Conservation (phyloP, 1,140 invertebrate genomes). For the Gryllus bimaculatus region DNA sequence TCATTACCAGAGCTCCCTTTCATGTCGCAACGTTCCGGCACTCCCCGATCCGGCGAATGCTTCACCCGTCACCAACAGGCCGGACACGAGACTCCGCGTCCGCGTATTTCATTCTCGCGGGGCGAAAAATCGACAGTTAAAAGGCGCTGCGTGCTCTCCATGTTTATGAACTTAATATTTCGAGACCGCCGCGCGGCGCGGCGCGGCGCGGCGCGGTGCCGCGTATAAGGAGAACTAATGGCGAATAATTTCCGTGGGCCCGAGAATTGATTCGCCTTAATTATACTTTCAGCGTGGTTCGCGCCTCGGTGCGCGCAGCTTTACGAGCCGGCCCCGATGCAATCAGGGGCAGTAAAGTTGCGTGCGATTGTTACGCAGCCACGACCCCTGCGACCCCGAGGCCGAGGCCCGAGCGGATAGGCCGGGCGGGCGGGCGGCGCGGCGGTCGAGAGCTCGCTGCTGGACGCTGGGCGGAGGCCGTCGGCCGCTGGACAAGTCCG, state of each 20-base stretch:
- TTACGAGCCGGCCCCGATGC: background rate
- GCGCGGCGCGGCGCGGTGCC: too few species aligned
- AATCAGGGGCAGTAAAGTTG: background rate
- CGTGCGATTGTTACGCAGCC: too few species aligned
- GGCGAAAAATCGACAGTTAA: background rate
- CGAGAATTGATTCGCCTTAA: constrained; percentile 1
- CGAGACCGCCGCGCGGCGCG: background rate
- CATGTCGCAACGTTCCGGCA: too few species aligned
- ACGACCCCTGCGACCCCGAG: too few species aligned
- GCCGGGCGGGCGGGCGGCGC: too few species aligned
- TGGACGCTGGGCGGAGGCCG: background rate
- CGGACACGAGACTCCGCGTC: too few species aligned
- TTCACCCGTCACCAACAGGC: too few species aligned
- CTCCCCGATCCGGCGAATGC: too few species aligned
- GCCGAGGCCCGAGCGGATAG: background rate
- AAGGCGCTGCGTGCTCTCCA: background rate
- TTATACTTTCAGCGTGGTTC: constrained; percentile 4
- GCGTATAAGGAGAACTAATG: constrained; percentile 4
- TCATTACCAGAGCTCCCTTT: too few species aligned
- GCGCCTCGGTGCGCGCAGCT: background rate
- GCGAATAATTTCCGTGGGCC: background rate
- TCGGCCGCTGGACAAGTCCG: too few species aligned
- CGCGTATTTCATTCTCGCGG: background rate
- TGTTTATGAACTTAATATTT: background rate
- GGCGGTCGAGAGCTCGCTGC: background rate